Evolutionary conservation across 2,888 invertebrate genomes (phyloP), one percentile per base, ranked within the genome.

Genomic region (Papilio elwesi): DNA sequence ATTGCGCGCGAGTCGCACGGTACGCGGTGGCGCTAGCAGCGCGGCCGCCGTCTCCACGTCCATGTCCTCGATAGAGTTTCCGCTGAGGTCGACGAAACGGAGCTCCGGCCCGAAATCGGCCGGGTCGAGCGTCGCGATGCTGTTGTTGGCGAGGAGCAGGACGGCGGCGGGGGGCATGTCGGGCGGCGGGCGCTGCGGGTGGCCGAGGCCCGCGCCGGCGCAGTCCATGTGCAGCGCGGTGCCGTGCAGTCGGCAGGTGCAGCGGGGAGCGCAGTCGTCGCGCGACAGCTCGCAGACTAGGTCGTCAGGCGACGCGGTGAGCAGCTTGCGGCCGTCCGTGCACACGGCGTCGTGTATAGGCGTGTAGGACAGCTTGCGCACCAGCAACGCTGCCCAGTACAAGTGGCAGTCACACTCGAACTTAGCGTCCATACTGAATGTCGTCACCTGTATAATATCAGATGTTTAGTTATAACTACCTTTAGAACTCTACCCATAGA

Each of bases 341-440:
- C 68, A 68, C 72, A 64, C 68, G 43, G 73, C 74, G 62, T 72
- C 68, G 63, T 70, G 38, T 70, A 75, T 43, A 68, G 57, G 71
- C 65, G 57, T 75, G 67, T 36, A 70, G 74, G 74, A 76, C 36
- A 76, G 70, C 71, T 72, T 76, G 59, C 75, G 77, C 73, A 76
- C 66, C 55, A 79, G 79, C 52, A 76, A 79, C 76, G 78, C 80
- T 73, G 74, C 71, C 80, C 80, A 80, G 79, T 82, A 82, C 76
- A 74, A 64, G 49, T 10, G 13, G 77, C 83, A 82, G 77, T 82
- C 81, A 78, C 83, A 84, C 66, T 26, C n/a, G 67, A 81, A 75
- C 62, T n/a, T 62, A 66, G 65, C 15, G 68, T 80, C 75, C 26
- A 65, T 16, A 49, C 63, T 52, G 26, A 75, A 13, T 36, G 9